Evolutionary conservation across 92 coral and sea anemone species (phyloP), one percentile per base, ranked within the genome.

Genomic region (Zoanthus solanderi): DNA sequence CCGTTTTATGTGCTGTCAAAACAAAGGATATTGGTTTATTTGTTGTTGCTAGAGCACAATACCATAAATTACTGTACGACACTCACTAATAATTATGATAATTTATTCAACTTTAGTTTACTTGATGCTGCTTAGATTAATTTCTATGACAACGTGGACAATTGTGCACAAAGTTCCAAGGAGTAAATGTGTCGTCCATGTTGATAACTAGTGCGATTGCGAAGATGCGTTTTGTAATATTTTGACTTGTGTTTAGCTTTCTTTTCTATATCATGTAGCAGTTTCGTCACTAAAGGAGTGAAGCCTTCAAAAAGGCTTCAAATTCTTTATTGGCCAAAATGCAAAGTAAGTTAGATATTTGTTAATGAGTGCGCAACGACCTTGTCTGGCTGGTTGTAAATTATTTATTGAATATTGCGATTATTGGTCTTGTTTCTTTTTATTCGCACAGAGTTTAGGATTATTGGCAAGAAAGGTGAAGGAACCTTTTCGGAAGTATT

Each of bases 401-500:
- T 80, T 57, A 80, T 80, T 80, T 65, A 80, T 63, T 63, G 69
- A 63, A 63, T 63, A 63, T 63, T 63, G 69, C 69, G 69, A 63
- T 63, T 63, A 63, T 80, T 80, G 75, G 60, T 48, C 71, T 83
- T 42, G 79, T 71, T 16, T 42, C 79, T 84, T 76, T 83, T 76
- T 86, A 56, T 30, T 63, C 77, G 85, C 10, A 8, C 54, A 97
- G 99, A 97, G 84, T 97, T 95, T 96, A 93, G 99, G 74, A 94
- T 97, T 57, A 92, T 97, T 57, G 99, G 99, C 50, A 97, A 97
- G 89, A 97, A 97, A 75, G 99, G 99, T 7, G 99, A 97, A 86
- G 99, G 99, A 1, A 97, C 99, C 75, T 97, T 97, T 90, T 97
- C 99, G 28, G 99, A 97, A 85, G 99, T 97, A 61, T 90, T 97